Conservation (phyloP, 2,888 invertebrate species). For the Eilema caniola region DNA sequence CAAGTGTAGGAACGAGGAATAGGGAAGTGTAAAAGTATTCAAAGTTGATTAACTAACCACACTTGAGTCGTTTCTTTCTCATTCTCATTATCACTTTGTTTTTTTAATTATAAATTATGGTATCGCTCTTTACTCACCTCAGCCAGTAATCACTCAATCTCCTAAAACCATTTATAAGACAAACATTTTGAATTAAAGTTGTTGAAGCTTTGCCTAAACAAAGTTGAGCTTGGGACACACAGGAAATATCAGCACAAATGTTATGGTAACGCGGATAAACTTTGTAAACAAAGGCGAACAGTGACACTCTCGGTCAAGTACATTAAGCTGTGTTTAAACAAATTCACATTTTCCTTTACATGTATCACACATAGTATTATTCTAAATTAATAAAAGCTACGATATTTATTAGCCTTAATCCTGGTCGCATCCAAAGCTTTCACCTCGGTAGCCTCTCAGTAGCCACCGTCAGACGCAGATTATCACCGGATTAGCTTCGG, state of each 20-base stretch:
- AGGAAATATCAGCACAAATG: slow-evolving; percentile 29
- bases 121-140: neutral
- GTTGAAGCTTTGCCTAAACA: slow-evolving; percentile 14
- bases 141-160: neutral
- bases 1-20: too few relatives aligned
- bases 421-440: too few relatives aligned
- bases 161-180: slow-evolving; percentile 7
- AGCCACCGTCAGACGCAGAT: too few relatives aligned
- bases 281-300: slow-evolving; percentile 44
- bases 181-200: slow-evolving; percentile 7
- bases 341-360: neutral
- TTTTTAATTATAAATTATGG: neutral
- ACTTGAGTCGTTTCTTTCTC: neutral
- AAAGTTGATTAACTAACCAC: neutral
- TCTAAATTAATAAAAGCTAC: too few relatives aligned
- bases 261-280: slow-evolving; percentile 34
- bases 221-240: slow-evolving; percentile 19
- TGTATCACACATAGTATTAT: too few relatives aligned
- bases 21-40: too few relatives aligned
- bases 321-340: neutral
- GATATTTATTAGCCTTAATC: too few relatives aligned
- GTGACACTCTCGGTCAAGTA: slow-evolving; percentile 24
- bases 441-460: too few relatives aligned
- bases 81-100: neutral
- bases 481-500: too few relatives aligned